phyloP scores from a whole-genome alignment of 2,797 vertebrate genomes.

The Sylvia borin region DNA sequence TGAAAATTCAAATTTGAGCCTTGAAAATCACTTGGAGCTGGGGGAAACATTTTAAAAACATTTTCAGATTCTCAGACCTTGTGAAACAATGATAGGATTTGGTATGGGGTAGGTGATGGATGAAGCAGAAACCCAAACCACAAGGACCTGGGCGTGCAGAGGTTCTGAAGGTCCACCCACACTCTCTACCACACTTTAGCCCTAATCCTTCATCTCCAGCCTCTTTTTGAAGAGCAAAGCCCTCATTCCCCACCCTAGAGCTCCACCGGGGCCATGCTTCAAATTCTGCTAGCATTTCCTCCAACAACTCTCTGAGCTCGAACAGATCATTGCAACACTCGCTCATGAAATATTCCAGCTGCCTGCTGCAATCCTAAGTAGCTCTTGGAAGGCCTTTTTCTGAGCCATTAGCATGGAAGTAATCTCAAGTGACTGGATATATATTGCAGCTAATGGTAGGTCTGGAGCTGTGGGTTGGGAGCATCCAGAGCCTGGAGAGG shows the following conservation, averaged over 20 bases:
- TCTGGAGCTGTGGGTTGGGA: background rate
- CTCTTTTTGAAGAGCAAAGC: background rate
- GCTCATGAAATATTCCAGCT: conserved; percentile 26
- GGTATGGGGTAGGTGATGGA: background rate
- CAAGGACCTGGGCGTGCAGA: too few species aligned
- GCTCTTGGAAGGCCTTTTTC: conserved; percentile 20
- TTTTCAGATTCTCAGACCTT: background rate
- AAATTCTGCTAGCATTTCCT: conserved; percentile 21
- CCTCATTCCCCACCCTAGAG: background rate
- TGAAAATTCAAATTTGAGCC: background rate
- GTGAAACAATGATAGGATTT: background rate
- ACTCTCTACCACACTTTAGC: background rate
- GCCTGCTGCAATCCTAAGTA: background rate
- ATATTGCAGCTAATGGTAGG: conserved; percentile 23
- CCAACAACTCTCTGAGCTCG: background rate
- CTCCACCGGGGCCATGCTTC: background rate
- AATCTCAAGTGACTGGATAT: conserved; percentile 46
- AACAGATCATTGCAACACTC: background rate
- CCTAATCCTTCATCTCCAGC: background rate
- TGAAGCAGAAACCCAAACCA: background rate
- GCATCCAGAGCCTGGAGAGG: conserved; percentile 10
- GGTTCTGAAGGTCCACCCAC: background rate
- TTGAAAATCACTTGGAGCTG: background rate
- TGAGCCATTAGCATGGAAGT: conserved; percentile 35
- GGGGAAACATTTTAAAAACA: background rate